phyloP scores from a whole-genome alignment of 2,113 vertebrate genomes.

The Danionella cerebrum region DNA sequence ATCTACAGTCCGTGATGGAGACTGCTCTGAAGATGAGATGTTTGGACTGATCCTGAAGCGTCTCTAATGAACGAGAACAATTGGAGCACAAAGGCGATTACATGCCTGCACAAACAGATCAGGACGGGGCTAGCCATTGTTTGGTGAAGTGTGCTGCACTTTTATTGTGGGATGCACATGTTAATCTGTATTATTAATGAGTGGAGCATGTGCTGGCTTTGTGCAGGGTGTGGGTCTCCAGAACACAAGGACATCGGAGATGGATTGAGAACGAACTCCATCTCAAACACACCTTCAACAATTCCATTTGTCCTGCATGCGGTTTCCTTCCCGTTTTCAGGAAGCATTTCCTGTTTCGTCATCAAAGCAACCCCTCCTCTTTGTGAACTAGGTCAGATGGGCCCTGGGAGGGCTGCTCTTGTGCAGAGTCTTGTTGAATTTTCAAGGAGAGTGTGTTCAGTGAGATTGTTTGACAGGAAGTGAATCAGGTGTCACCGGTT shows the following conservation, averaged over 20 bases:
- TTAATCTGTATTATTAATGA: constrained; percentile 16
- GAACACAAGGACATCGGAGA: not conserved
- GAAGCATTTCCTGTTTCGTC: not conserved
- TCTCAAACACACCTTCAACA: not conserved
- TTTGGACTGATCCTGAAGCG: not conserved
- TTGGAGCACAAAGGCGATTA: not conserved
- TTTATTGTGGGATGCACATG: not conserved
- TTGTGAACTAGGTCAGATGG: not conserved
- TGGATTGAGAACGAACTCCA: not conserved
- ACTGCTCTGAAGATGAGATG: not conserved
- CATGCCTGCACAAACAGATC: not conserved
- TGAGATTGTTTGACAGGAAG: not conserved
- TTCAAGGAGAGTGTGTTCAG: not conserved
- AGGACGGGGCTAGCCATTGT: not conserved
- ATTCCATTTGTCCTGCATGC: not conserved
- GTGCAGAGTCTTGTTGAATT: not conserved
- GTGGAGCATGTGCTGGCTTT: not conserved
- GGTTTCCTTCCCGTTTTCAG: not conserved
- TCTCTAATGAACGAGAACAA: not conserved
- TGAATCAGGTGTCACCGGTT: not conserved
- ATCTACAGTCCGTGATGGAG: too few species aligned
- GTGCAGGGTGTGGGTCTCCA: not conserved
- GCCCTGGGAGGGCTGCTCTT: not conserved
- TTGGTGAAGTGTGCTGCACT: not conserved
- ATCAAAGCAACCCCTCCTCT: not conserved